Base-by-base conservation (phyloP, 2,888 invertebrate species). In the Xanthorhoe designata region DNA sequence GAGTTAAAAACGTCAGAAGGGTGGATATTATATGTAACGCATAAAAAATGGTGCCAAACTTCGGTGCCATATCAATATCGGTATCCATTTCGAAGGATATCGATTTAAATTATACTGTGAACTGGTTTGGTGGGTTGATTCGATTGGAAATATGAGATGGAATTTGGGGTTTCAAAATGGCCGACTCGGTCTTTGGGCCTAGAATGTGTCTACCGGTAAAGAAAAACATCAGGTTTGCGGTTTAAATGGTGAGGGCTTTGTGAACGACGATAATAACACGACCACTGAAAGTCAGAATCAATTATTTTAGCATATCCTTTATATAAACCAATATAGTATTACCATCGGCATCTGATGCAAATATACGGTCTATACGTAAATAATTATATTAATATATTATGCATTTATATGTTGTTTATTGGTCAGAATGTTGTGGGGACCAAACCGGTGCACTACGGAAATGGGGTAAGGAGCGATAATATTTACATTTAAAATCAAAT, bases 401-500 rank as follows among this genome's bases (percentile, higher is more conserved):
- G 15, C 45, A 80, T 80, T 79, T 78, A 75, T 74, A 68, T 52
- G 64, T 66, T 68, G 66, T 66, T 38, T 64, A 66, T 32, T 68
- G 67, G 66, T 57, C 55, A 38, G 64, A 53, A 49, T 52, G 62
- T 61, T 73, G 77, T 74, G 77, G 92, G 92, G 92, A 91, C 92
- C 92, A 93, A 91, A 91, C 92, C 91, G 92, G 92, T 91, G 90
- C 91, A 90, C 87, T 81, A 82, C 73, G 78, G 80, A 76, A 77
- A 83, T 77, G 86, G 84, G 88, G 86, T 87, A 86, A 78, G 69
- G 57, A 42, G 2, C 38, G 13, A 75, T 66, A 76, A 71, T 79
- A 84, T 83, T 80, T 82, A 78, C 74, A 73, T 62, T 74, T 71
- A 75, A 70, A 64, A 78, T 74, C 77, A 70, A 73, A 69, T 74